Evolutionary conservation across 35 echinoderm and acorn worm genomes (phyloP).

Genomic region (Patiria miniata): DNA sequence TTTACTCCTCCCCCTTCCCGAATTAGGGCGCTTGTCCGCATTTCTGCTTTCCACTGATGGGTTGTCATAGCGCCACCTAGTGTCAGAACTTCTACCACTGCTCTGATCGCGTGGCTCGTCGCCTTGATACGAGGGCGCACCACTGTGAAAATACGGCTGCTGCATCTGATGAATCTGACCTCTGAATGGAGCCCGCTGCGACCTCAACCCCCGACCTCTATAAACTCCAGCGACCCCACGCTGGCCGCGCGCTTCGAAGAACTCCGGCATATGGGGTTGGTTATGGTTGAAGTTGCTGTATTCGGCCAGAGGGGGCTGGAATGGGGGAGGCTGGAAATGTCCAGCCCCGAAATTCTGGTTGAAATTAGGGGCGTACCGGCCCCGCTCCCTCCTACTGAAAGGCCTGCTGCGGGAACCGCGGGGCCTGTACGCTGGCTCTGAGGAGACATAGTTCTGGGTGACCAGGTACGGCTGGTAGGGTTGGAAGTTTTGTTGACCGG

Average conservation of each 20-base stretch:
- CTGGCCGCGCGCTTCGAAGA: not conserved
- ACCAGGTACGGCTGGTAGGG: not conserved
- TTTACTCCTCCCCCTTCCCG: not conserved
- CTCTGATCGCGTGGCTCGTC: not conserved
- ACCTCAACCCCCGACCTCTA: conserved; percentile 12
- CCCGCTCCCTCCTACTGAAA: not conserved
- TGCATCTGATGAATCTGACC: not conserved
- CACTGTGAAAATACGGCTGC: not conserved
- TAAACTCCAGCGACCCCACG: not conserved
- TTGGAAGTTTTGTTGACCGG: not conserved
- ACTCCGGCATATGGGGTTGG: no score
- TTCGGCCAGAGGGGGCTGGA: not conserved
- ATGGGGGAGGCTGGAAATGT: not conserved
- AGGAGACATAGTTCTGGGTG: not conserved
- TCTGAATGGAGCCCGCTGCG: not conserved
- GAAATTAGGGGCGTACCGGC: not conserved
- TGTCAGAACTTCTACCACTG: no score
- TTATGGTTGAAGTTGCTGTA: not conserved
- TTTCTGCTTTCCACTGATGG: not conserved
- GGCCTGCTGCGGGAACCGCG: not conserved
- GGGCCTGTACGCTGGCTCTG: not conserved
- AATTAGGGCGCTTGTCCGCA: not conserved
- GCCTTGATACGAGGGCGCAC: not conserved
- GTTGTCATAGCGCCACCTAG: not conserved
- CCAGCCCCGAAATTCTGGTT: not conserved